Conservation (phyloP, 2,888 invertebrate species). For the Zaprionus bogoriensis region DNA sequence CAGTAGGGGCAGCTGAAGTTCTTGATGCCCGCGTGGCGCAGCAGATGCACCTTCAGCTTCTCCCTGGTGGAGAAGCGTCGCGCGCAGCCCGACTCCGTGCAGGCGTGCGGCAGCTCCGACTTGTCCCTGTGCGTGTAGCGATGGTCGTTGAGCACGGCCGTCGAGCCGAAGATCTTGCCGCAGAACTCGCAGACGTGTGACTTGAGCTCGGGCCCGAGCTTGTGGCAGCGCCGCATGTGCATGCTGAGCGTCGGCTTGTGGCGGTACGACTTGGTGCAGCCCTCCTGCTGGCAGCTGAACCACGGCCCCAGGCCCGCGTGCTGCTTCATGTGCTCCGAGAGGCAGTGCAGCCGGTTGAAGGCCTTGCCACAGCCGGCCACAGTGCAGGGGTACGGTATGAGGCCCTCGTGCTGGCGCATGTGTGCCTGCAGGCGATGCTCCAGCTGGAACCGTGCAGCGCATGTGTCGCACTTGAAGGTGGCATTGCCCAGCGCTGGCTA, state of each 20-base stretch:
- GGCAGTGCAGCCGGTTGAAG: constrained; percentile 59
- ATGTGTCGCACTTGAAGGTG: constrained; percentile 63
- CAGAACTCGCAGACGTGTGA: constrained; percentile 78
- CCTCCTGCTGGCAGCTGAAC: constrained; percentile 56
- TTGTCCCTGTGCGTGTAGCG: constrained; percentile 72
- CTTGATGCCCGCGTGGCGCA: constrained; percentile 80
- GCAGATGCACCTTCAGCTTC: constrained; percentile 76
- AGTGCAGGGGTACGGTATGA: constrained; percentile 67
- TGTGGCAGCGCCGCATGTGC: constrained; percentile 69
- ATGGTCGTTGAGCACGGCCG: constrained; percentile 71
- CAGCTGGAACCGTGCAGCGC: constrained; percentile 53
- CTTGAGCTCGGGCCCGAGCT: constrained; percentile 65
- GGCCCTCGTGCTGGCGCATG: constrained; percentile 67
- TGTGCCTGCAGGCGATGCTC: constrained; percentile 63
- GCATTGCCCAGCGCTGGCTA: background rate
- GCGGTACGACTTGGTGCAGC: constrained; percentile 70
- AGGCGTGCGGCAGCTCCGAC: constrained; percentile 69
- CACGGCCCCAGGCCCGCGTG: constrained; percentile 53
- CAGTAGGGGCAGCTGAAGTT: constrained; percentile 79
- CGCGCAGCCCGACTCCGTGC: constrained; percentile 58
- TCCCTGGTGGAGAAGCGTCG: constrained; percentile 70
- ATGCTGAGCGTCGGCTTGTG: constrained; percentile 69
- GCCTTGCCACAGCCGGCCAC: constrained; percentile 59
- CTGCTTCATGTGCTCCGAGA: constrained; percentile 61
- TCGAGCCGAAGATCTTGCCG: constrained; percentile 72